phyloP scores from a whole-genome alignment of 2,888 invertebrate species.

The Hydriomena furcata region DNA sequence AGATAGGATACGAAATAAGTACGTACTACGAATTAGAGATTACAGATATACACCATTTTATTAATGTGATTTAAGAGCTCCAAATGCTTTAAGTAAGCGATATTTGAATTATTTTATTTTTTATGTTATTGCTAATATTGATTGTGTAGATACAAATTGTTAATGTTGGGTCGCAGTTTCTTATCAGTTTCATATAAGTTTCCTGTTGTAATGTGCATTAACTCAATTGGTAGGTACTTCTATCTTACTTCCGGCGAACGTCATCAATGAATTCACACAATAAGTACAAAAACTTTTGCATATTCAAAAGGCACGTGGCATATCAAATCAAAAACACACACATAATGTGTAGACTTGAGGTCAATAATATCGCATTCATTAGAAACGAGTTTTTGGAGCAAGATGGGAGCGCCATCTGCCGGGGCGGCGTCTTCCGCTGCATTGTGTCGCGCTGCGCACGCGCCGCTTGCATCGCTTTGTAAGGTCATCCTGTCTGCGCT shows the following conservation, averaged over 20 bases:
- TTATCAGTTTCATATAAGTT: background rate
- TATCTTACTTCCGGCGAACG: slow-evolving; percentile 17
- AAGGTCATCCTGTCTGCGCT: slow-evolving; percentile 34
- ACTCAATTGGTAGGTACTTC: background rate
- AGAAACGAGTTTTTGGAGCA: slow-evolving; percentile 54
- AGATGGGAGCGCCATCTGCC: slow-evolving; percentile 69
- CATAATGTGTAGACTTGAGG: slow-evolving; percentile 54
- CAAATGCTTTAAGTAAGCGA: no score
- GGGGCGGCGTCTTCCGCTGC: slow-evolving; percentile 79
- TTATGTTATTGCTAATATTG: no score
- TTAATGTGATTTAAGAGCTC: no score
- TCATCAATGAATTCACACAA: slow-evolving; percentile 23
- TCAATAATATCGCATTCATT: slow-evolving; percentile 59
- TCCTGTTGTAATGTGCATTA: background rate
- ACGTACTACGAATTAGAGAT: no score
- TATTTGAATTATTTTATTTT: no score
- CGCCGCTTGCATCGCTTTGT: slow-evolving; percentile 56
- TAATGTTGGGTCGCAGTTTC: background rate
- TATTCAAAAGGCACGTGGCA: slow-evolving; percentile 49
- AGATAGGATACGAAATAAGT: no score
- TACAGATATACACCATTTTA: no score
- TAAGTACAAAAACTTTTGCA: slow-evolving; percentile 24
- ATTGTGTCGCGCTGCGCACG: slow-evolving; percentile 75
- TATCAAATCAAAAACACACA: slow-evolving; percentile 42
- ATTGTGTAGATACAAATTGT: no score